Conservation (phyloP, 1,140 invertebrate species). For the Mizuhopecten yessoensis region DNA sequence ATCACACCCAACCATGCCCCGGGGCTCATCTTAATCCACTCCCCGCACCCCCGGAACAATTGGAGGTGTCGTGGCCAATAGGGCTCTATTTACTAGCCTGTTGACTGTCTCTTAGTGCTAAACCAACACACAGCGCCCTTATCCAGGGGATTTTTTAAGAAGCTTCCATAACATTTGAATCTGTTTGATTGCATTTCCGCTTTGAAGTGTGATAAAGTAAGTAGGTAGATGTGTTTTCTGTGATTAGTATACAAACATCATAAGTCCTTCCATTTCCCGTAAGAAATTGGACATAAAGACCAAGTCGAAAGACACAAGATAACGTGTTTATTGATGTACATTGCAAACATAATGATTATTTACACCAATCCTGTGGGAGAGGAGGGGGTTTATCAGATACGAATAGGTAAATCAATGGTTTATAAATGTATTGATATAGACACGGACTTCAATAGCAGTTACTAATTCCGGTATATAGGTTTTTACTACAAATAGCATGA, state of each 20-base stretch:
- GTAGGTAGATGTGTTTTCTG: neutral
- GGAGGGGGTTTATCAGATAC: neutral
- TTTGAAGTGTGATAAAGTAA: conserved; percentile 26
- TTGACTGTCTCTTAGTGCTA: neutral
- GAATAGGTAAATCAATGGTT: neutral
- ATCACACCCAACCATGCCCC: neutral
- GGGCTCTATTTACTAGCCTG: neutral
- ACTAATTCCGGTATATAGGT: too few species aligned
- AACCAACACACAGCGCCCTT: neutral
- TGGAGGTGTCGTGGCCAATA: neutral
- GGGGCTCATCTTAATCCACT: neutral
- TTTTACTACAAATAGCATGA: neutral
- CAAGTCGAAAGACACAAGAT: neutral
- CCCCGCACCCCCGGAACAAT: neutral
- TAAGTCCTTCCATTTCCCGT: neutral
- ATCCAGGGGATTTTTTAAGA: neutral
- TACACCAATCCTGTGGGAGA: too few species aligned
- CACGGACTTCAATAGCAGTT: too few species aligned
- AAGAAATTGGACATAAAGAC: too few species aligned
- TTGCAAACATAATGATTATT: too few species aligned
- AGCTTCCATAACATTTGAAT: neutral
- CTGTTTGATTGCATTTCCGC: neutral
- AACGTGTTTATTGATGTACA: neutral
- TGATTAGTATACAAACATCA: too few species aligned
- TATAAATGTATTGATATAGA: neutral